Base-by-base conservation (phyloP, 2,113 vertebrate genomes). In the Leptocoma aspasia region DNA sequence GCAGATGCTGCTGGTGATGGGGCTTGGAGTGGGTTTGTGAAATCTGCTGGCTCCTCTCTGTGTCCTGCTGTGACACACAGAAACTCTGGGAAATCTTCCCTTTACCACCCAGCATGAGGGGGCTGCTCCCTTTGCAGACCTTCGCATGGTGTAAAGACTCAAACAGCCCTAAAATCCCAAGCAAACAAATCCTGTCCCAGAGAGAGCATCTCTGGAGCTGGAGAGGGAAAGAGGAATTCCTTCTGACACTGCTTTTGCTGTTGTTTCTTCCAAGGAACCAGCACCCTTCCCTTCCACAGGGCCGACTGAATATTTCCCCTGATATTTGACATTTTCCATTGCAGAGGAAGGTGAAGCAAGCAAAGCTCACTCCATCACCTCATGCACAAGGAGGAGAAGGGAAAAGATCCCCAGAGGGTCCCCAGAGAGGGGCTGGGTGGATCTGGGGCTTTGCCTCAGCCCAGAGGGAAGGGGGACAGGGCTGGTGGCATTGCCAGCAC, bases 91-190 rank as follows among this genome's bases (percentile, higher is more conserved):
- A 59, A n/a, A 60, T 22, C 47, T 27, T 28, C 54, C 49, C 44
- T 59, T 33, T 22, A 3, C 11, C 33, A 10, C 72, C n/a, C 41
- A 69, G 77, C 31, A 4, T 0, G 1, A 41, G 15, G n/a, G 30
- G 14, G 17, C 22, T 0, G 27, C 24, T 16, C 71, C 37, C n/a
- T 50, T 6, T 49, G 73, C 73, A 76, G 27, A 39, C 3, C 9
- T 60, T 39, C 35, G 18, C 6, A 4, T 0, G 45, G 37, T n/a
- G 17, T 1, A 28, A 59, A 37, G 50, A 24, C 0, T 7, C 54
- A 41, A 61, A 42, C 10, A 15, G 42, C 10, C 37, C 15, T 3
- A 21, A 71, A 88, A 84, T 6, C 26, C 24, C 24, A 50, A 33
- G 16, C 14, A 60, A 70, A 79, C 13, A 31, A 24, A 7, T 45